phyloP scores from a whole-genome alignment of 92 coral and sea anemone species.

The Phymanthus crucifer region DNA sequence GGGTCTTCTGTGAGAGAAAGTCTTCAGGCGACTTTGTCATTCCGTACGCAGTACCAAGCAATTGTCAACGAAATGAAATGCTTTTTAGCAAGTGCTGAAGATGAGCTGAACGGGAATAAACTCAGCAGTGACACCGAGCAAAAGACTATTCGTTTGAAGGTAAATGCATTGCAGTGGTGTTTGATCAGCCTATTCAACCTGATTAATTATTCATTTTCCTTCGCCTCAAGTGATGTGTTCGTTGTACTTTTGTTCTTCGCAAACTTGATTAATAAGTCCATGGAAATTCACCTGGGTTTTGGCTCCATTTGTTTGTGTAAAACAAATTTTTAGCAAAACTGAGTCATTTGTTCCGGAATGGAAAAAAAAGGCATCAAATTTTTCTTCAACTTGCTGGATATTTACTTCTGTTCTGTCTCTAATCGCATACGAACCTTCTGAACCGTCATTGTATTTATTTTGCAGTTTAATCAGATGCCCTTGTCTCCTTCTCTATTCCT shows the following conservation, averaged over 20 bases:
- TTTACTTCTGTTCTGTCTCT: neutral
- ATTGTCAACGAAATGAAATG: slow-evolving; percentile 41
- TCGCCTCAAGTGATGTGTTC: neutral
- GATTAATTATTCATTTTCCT: neutral
- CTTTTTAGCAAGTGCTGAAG: slow-evolving; percentile 34
- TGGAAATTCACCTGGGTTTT: neutral
- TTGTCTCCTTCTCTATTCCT: neutral
- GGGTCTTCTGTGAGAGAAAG: slow-evolving; percentile 43
- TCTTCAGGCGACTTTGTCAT: slow-evolving; percentile 59
- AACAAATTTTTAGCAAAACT: neutral
- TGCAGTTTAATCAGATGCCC: neutral
- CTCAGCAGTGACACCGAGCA: slow-evolving; percentile 12
- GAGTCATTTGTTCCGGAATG: neutral
- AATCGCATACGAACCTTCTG: neutral
- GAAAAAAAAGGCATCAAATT: neutral
- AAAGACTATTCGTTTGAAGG: slow-evolving; percentile 21
- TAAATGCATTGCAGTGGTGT: neutral
- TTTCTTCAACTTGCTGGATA: neutral
- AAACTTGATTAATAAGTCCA: neutral
- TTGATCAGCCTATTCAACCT: neutral
- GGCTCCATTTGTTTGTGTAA: neutral
- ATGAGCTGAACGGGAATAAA: slow-evolving; percentile 28
- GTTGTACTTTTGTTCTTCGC: slow-evolving; percentile 2
- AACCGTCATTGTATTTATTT: neutral
- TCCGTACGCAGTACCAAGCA: slow-evolving; percentile 62